Percentiles rank a stretch among this genome's conserved stretches.
Conservation (phyloP, 2,113 vertebrate species). For the Phoxinus phoxinus region DNA sequence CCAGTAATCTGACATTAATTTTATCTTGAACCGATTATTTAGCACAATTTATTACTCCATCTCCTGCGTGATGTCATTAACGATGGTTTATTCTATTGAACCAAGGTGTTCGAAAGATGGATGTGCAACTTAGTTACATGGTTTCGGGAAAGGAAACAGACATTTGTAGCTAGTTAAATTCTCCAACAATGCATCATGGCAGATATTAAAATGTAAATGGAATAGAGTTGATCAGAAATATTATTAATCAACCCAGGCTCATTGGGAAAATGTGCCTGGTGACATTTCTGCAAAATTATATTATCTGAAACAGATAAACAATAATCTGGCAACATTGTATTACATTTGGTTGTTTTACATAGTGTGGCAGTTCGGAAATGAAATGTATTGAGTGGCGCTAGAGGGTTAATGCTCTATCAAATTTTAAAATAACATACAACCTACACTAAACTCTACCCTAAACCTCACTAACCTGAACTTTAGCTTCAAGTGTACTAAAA, state of each 20-base stretch:
- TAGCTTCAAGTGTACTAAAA: no score
- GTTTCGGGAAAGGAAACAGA: neutral
- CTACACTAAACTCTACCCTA: neutral
- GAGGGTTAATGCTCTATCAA: neutral
- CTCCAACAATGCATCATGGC: neutral
- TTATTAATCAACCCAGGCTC: neutral
- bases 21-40: neutral
- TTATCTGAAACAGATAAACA: neutral
- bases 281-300: neutral
- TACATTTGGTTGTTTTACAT: neutral
- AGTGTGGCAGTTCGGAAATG: neutral
- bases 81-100: neutral
- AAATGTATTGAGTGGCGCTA: neutral
- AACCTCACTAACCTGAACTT: no score
- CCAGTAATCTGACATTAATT: neutral
- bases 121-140: neutral
- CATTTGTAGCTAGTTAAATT: neutral
- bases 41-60: neutral
- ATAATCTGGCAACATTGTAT: neutral
- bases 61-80: neutral
- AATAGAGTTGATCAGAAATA: neutral
- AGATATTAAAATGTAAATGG: neutral
- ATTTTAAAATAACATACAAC: neutral
- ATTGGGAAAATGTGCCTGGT: neutral
- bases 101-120: neutral